Evolutionary conservation across 2,113 vertebrate genomes (phyloP).

Genomic region (Copsychus sechellarum): DNA sequence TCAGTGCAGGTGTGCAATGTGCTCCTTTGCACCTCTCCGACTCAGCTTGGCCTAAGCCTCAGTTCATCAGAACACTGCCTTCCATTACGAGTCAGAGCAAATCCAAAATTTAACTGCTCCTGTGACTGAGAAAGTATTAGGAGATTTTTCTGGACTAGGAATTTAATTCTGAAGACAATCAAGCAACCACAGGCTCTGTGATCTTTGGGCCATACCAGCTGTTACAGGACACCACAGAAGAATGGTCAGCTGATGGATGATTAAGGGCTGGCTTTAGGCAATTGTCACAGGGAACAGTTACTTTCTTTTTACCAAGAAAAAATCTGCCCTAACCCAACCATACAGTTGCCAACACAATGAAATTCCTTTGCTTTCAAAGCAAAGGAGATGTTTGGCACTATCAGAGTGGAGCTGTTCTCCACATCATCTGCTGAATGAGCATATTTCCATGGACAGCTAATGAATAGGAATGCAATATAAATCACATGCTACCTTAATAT

Average conservation of each 20-base stretch:
- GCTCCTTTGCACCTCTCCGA: not conserved
- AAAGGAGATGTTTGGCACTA: not conserved
- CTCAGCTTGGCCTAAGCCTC: not conserved
- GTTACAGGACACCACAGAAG: not conserved
- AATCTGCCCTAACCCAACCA: not conserved
- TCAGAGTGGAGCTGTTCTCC: not conserved
- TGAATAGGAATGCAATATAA: not conserved
- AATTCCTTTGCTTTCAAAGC: not conserved
- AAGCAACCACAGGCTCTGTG: not conserved
- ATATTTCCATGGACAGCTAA: not conserved
- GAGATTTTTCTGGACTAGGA: not conserved
- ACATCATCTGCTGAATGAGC: not conserved
- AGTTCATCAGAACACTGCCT: not conserved
- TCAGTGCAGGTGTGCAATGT: not conserved
- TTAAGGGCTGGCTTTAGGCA: not conserved
- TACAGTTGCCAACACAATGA: not conserved
- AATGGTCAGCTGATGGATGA: not conserved
- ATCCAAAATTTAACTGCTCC: not conserved
- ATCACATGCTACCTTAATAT: not conserved
- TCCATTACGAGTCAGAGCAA: not conserved
- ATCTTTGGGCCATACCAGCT: not conserved
- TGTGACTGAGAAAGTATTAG: not conserved
- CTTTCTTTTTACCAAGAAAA: not conserved
- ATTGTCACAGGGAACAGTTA: not conserved
- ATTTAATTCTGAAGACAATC: not conserved